Evolutionary conservation across 2,797 vertebrate genomes (phyloP), one percentile per base, ranked within the genome.

Genomic region (Buceros bicornis): DNA sequence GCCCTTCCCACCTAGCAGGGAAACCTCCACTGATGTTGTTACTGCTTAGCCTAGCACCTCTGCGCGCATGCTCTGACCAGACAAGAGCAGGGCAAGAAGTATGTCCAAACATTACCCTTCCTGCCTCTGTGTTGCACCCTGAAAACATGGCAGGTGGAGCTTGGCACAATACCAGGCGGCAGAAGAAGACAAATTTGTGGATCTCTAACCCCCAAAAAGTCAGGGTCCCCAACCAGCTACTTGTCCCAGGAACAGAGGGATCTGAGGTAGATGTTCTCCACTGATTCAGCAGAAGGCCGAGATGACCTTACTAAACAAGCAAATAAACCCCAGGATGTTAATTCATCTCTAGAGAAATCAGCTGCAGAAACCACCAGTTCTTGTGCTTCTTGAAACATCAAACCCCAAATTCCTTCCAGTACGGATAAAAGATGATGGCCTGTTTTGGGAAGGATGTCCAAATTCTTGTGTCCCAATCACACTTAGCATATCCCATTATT

Each of bases 91-190:
- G 17, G 43, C 29, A 45, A 86, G 65, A 19, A 67, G 18, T 12
- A 8, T 29, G 48, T 72, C 37, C 6, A 3, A 7, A 18, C 11
- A 2, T 40, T n/a, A 17, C 20, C 31, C 45, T 70, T 53, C 16
- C 26, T 1, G 1, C 11, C 26, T 61, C 47, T 47, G 26, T 47
- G 19, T 26, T 24, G 45, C 18, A n/a, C 25, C 8, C 19, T 62
- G 42, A n/a, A 71, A 66, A 48, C 31, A 20, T 6, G 4, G 37
- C 0, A 2, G 48, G 40, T 8, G 18, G 28, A 29, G 17, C n/a
- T 64, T 4, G 19, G 16, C 0, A 7, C 1, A 2, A 8, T 22
- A 43, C 16, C 6, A n/a, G 31, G 11, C 50, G 54, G 35, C 1
- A 9, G 15, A 48, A 82, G 31, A 24, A 33, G 33, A 33, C n/a